Evolutionary conservation across 2,888 invertebrate species (phyloP), one percentile per base, ranked within the genome.

Genomic region (Tachina grossa): DNA sequence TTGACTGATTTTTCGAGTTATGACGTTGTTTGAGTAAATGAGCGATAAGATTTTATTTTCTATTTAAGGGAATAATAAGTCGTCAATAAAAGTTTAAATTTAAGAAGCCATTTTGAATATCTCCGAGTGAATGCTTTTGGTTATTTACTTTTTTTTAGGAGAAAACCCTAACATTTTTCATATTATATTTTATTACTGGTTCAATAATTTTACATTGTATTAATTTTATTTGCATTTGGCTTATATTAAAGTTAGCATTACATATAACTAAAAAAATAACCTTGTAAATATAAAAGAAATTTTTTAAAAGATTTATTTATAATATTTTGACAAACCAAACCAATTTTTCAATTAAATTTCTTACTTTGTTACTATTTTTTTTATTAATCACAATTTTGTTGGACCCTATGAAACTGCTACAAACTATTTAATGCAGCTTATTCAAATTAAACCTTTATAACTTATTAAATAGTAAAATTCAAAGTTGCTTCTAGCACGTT

Each of bases 401-500:
- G 72, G 75, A 79, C 61, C 49, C 65, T 77, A 72, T 41, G 43
- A 47, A 59, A 63, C 59, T 61, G 22, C 19, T 51, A 51, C 49
- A 71, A 43, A 31, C 63, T 78, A 53, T 69, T 66, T 16, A 57
- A 31, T 45, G 31, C 39, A 76, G 31, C 53, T 72, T 43, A 31
- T 51, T 16, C 39, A 31, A 76, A 39, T 53, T 72, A 43, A 57
- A 78, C 53, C 45, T 41, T 55, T 57, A 47, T 57, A 61, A 22
- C 31, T 41, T 49, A 71, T 22, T 16, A 59, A 51, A 68, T 63
- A 68, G 39, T 75, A 43, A 61, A 49, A 55, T 63, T 75, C 74
- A 75, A 87, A 51, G 51, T 77, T 68, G 61, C 19, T 31, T 68
- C 88, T 91, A 93, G 88, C 93, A 93, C 78, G 89, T 90, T 88